Percentiles rank a stretch among this genome's conserved stretches.
These are phyloP conservation scores for Plecotus auritus DNA, from an alignment of 2,113 vertebrate genomes.

Conservation along the genomic window DNA sequence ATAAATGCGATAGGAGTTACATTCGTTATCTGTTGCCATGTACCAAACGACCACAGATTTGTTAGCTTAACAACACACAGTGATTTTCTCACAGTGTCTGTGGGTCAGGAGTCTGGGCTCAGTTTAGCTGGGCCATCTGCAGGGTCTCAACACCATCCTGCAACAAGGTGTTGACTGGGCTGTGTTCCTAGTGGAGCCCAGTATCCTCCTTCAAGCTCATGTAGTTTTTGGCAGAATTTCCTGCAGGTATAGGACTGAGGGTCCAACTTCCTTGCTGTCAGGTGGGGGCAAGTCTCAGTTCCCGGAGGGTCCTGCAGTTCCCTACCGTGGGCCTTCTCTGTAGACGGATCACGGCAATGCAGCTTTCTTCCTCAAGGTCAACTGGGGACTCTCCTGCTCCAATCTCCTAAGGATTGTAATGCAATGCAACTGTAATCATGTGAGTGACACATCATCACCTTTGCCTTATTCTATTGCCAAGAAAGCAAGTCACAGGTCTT, in stretches of 20 bases:
- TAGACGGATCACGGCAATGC: background rate
- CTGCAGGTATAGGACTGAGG: background rate
- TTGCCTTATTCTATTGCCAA: background rate
- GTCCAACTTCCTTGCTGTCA: background rate
- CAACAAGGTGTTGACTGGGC: background rate
- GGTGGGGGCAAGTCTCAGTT: background rate
- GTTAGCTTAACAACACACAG: background rate
- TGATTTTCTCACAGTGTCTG: background rate
- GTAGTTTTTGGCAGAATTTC: background rate
- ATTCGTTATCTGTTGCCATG: background rate
- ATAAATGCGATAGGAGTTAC: background rate
- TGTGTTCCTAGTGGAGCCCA: background rate
- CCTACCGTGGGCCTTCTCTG: fast-evolving
- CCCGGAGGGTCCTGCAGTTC: background rate
- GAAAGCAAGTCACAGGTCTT: constrained; percentile 9
- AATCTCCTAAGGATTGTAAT: background rate
- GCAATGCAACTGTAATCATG: background rate
- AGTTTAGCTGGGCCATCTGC: background rate
- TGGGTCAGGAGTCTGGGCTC: background rate
- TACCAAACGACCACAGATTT: background rate
- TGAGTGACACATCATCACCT: background rate
- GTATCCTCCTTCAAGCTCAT: background rate
- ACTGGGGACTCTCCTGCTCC: background rate
- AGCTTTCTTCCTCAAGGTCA: background rate
- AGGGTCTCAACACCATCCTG: background rate